These are phyloP conservation scores for Cheilosia vernalis DNA, from an alignment of 2,888 invertebrate species.

Conservation along the genomic window DNA sequence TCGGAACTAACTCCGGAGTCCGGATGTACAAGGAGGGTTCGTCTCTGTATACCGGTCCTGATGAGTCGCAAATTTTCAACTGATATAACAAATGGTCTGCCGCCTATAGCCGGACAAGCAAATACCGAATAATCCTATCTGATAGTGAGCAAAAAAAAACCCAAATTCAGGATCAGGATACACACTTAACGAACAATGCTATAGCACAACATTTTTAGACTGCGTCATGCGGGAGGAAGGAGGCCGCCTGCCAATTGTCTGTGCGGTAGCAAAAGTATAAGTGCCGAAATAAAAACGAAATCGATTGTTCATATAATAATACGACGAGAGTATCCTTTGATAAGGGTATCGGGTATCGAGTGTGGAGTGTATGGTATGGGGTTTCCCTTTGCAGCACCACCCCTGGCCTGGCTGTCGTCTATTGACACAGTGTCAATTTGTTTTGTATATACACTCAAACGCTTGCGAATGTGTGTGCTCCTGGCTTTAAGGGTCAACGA, in stretches of 20 bases:
- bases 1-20: conserved; percentile 42
- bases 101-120: conserved; percentile 58
- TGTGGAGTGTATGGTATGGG: too few relatives aligned
- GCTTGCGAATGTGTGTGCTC: conserved; percentile 33
- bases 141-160: conserved; percentile 17
- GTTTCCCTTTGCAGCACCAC: conserved; percentile 54
- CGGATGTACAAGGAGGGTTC: conserved; percentile 23
- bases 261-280: conserved; percentile 67
- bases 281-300: conserved; percentile 74
- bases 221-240: not conserved
- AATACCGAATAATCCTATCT: conserved; percentile 60
- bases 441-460: conserved; percentile 53
- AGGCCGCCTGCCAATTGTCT: conserved; percentile 58
- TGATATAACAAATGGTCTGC: conserved; percentile 68
- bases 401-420: conserved; percentile 32
- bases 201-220: conserved; percentile 52
- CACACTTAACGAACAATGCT: conserved; percentile 66
- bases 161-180: conserved; percentile 50
- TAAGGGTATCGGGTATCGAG: conserved; percentile 46
- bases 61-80: conserved; percentile 70
- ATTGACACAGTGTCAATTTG: conserved; percentile 74
- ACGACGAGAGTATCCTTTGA: conserved; percentile 65
- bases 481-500: conserved; percentile 55
- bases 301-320: conserved; percentile 74
- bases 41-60: conserved; percentile 27